Percentiles rank a stretch among this genome's conserved stretches.
These are phyloP conservation scores for Leptestheria dahalacensis DNA, from an alignment of 1,140 invertebrate species.

Conservation along the genomic window DNA sequence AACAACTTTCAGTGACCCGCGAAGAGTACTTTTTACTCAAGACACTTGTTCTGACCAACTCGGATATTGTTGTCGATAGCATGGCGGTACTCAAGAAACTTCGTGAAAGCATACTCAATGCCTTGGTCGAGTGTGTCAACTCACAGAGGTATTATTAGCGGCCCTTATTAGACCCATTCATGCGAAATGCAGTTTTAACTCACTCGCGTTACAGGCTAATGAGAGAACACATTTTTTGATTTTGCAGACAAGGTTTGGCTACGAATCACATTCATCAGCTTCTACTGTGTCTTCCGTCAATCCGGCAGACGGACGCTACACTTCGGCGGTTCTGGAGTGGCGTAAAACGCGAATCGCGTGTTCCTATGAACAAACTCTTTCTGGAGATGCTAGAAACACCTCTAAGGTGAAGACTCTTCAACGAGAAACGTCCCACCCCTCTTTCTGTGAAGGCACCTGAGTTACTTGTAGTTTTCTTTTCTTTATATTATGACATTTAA, in stretches of 20 bases:
- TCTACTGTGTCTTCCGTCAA: slow-evolving; percentile 68
- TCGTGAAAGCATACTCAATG: slow-evolving; percentile 67
- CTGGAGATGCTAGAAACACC: slow-evolving; percentile 87
- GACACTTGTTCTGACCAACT: slow-evolving; percentile 80
- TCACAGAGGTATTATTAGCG: slow-evolving; percentile 42
- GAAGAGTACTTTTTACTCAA: slow-evolving; percentile 89
- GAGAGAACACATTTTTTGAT: too few species aligned
- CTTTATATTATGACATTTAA: too few species aligned
- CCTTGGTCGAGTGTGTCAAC: slow-evolving; percentile 69
- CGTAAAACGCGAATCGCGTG: slow-evolving; percentile 70
- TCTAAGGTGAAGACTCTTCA: slow-evolving; percentile 33
- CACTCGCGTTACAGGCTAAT: background rate
- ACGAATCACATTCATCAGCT: slow-evolving; percentile 62
- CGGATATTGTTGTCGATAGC: slow-evolving; percentile 76
- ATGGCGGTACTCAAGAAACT: slow-evolving; percentile 66
- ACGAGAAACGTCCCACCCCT: too few species aligned
- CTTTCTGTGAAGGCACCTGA: too few species aligned
- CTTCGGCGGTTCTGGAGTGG: slow-evolving; percentile 78
- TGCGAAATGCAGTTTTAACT: background rate
- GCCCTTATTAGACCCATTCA: background rate
- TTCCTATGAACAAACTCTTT: slow-evolving; percentile 92
- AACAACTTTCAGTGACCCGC: slow-evolving; percentile 58
- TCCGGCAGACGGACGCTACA: slow-evolving; percentile 75
- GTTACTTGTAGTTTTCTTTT: too few species aligned
- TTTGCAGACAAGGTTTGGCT: slow-evolving; percentile 26